phyloP scores from a whole-genome alignment of 2,113 vertebrate species.

The Atlantisia rogersi region DNA sequence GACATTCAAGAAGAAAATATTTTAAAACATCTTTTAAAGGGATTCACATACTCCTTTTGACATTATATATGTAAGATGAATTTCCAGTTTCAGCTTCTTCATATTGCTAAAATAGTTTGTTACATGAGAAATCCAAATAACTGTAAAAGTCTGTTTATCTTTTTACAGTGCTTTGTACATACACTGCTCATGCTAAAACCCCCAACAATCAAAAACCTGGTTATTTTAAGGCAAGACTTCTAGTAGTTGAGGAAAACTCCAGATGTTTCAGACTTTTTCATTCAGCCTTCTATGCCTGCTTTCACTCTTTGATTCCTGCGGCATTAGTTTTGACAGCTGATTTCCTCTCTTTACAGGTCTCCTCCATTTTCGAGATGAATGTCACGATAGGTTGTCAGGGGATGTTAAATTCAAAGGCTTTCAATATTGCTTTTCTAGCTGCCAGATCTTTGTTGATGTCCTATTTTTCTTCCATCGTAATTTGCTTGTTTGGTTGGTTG shows the following conservation, averaged over 20 bases:
- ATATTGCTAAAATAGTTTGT: not conserved
- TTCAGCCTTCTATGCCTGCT: not conserved
- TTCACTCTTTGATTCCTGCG: not conserved
- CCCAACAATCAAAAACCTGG: too few relatives aligned
- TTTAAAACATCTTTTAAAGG: not conserved
- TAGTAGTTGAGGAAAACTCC: not conserved
- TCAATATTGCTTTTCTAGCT: not conserved
- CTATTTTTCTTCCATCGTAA: not conserved
- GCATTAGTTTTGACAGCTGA: not conserved
- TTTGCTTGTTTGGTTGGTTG: not conserved
- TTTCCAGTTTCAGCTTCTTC: not conserved
- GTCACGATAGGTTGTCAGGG: not conserved
- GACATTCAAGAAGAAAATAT: not conserved
- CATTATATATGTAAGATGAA: not conserved
- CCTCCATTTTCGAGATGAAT: not conserved
- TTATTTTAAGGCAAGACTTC: not conserved
- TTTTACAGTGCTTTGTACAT: not conserved
- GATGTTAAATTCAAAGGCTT: not conserved
- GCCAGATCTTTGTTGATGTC: not conserved
- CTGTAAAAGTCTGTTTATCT: not conserved
- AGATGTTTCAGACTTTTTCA: not conserved
- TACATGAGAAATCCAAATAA: not conserved
- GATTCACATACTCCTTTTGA: not conserved
- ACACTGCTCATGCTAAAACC: not conserved
- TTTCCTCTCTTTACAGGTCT: not conserved